Conservation (phyloP, 2,797 vertebrate genomes). For the Amblyraja radiata region DNA sequence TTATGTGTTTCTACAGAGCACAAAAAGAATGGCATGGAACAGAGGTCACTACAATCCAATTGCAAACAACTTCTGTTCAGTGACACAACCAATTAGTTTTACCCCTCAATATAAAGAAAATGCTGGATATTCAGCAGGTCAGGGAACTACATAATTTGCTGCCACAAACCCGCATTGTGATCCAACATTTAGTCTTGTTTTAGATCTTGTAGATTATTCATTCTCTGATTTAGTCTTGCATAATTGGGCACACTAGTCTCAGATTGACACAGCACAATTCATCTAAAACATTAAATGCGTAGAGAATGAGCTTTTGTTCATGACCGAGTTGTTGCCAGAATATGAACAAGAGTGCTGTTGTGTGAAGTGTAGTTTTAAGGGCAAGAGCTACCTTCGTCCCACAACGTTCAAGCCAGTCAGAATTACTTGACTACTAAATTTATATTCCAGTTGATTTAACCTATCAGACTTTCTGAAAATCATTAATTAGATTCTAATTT, state of each 20-base stretch:
- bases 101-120: too few relatives aligned
- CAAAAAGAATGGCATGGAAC: too few relatives aligned
- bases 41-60: too few relatives aligned
- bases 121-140: too few relatives aligned
- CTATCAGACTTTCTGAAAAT: constrained; percentile 48
- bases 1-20: too few relatives aligned
- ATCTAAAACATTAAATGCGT: not conserved
- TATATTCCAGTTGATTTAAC: constrained; percentile 55
- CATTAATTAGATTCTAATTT: constrained; percentile 64
- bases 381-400: constrained; percentile 27
- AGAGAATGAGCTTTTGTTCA: not conserved
- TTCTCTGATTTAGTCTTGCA: not conserved
- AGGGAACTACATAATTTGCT: too few relatives aligned
- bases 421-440: constrained; percentile 47
- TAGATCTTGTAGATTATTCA: too few relatives aligned
- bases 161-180: too few relatives aligned
- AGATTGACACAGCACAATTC: not conserved
- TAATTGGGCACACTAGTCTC: not conserved
- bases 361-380: not conserved
- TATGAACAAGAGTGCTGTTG: not conserved
- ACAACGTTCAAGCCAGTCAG: constrained; percentile 44
- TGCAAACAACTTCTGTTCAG: too few relatives aligned
- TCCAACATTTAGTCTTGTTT: too few relatives aligned
- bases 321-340: constrained; percentile 17
- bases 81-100: too few relatives aligned